These are phyloP conservation scores for Andrena praecox DNA, from an alignment of 2,888 invertebrate species.

Conservation along the genomic window DNA sequence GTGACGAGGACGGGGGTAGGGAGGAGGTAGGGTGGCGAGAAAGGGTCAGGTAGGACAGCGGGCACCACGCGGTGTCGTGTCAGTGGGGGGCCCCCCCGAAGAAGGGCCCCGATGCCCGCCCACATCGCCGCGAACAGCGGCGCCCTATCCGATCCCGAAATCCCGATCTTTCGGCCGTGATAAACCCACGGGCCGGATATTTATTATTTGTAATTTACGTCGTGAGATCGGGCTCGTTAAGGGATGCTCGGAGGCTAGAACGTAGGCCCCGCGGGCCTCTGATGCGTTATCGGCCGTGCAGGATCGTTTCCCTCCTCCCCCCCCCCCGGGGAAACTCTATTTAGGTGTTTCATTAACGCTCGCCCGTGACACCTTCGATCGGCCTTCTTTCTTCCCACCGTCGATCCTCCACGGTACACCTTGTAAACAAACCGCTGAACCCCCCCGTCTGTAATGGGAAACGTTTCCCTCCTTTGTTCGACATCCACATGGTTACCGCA, in stretches of 20 bases:
- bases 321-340: constrained; percentile 17
- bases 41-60: constrained; percentile 68
- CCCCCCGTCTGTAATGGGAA: neutral
- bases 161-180: constrained; percentile 77
- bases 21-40: constrained; percentile 29
- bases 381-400: neutral
- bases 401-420: neutral
- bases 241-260: constrained; percentile 53
- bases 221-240: constrained; percentile 72
- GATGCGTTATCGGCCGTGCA: constrained; percentile 30
- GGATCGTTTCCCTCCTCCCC: neutral
- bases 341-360: constrained; percentile 14
- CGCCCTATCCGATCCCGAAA: constrained; percentile 65
- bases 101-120: constrained; percentile 83
- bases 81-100: constrained; percentile 78
- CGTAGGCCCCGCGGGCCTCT: neutral
- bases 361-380: neutral
- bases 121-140: constrained; percentile 73
- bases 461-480: constrained; percentile 1
- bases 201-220: constrained; percentile 82
- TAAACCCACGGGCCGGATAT: constrained; percentile 77
- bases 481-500: constrained; percentile 1
- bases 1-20: constrained; percentile 46
- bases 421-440: constrained; percentile 28
- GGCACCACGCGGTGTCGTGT: constrained; percentile 76